Evolutionary conservation across 2,113 vertebrate genomes (phyloP).

Genomic region (Silurus meridionalis): DNA sequence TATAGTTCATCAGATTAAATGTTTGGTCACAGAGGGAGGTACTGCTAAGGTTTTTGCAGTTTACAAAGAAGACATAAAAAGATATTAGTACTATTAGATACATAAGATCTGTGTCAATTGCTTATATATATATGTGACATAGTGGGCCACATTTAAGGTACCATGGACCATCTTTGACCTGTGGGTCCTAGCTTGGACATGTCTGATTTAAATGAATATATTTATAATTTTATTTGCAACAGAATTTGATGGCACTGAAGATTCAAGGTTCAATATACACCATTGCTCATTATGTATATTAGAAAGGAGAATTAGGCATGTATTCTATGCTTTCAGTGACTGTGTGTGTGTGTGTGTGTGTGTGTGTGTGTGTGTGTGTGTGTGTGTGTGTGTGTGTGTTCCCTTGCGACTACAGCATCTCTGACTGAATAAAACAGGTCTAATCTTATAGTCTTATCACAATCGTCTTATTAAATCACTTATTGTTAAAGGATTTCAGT

Average conservation of each 20-base stretch:
- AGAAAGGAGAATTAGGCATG: background rate
- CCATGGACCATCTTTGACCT: too few relatives aligned
- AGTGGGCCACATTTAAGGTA: too few relatives aligned
- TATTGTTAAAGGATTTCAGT: background rate
- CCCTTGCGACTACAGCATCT: background rate
- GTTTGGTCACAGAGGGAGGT: too few relatives aligned
- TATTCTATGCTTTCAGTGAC: background rate
- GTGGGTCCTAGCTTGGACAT: too few relatives aligned
- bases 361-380: background rate
- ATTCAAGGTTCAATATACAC: background rate
- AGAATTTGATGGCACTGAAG: background rate
- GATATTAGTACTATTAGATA: too few relatives aligned
- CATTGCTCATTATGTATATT: background rate
- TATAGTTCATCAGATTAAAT: too few relatives aligned
- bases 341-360: background rate
- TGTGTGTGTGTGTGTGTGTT: background rate
- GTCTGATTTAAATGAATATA: too few relatives aligned
- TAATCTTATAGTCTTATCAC: constrained; percentile 8
- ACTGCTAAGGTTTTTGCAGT: too few relatives aligned
- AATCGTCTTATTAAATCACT: constrained; percentile 21
- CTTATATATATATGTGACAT: too few relatives aligned
- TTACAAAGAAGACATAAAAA: too few relatives aligned
- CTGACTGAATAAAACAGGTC: constrained; percentile 32
- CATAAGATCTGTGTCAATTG: too few relatives aligned
- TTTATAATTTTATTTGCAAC: too few relatives aligned